phyloP scores from a whole-genome alignment of 1,140 invertebrate species.

The Drosophila sturtevanti region DNA sequence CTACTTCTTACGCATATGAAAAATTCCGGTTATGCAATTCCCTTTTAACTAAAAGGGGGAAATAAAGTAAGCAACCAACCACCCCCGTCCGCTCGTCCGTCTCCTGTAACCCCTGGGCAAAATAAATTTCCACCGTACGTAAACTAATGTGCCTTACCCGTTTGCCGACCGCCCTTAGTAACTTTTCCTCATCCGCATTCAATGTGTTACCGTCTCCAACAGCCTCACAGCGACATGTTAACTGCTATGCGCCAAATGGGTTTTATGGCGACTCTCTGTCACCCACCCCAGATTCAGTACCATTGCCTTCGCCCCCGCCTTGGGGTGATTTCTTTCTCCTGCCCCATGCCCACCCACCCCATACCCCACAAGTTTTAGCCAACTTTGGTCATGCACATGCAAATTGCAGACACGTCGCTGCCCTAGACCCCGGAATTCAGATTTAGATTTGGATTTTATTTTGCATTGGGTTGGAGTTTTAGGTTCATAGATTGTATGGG shows the following conservation, averaged over 20 bases:
- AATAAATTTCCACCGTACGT: constrained; percentile 59
- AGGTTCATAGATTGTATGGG: background rate
- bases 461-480: constrained; percentile 11
- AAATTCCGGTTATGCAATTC: too few relatives aligned
- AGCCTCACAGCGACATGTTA: constrained; percentile 49
- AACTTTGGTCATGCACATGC: constrained; percentile 68
- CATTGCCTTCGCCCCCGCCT: background rate
- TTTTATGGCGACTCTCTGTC: constrained; percentile 58
- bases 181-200: background rate
- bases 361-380: constrained; percentile 4
- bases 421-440: constrained; percentile 38
- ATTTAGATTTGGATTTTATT: constrained; percentile 9
- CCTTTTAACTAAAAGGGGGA: too few relatives aligned
- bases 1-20: too few relatives aligned
- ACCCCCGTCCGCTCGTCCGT: too few relatives aligned
- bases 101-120: constrained; percentile 9
- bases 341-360: too few relatives aligned
- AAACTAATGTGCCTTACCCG: constrained; percentile 50
- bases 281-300: background rate
- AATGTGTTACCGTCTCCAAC: constrained; percentile 1
- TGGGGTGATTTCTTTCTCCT: constrained; percentile 27
- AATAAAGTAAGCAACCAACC: too few relatives aligned
- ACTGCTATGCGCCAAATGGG: constrained; percentile 71
- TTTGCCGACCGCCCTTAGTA: constrained; percentile 7
- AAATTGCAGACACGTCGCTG: constrained; percentile 77